Conservation (phyloP, 2,797 vertebrate genomes). For the Molossus molossus region DNA sequence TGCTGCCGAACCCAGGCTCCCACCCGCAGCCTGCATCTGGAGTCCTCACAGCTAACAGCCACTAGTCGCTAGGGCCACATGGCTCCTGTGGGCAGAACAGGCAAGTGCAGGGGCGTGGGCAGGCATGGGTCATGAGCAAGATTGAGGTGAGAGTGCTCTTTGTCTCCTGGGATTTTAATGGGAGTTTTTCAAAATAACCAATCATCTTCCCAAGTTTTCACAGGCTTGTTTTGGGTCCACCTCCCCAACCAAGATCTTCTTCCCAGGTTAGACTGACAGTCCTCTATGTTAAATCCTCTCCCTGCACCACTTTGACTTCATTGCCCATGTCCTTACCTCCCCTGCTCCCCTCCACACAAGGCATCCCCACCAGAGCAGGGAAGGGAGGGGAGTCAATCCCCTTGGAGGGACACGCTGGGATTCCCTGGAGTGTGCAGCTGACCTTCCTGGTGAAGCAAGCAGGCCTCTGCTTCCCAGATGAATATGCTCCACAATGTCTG, state of each 20-base stretch:
- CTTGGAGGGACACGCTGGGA: too few relatives aligned
- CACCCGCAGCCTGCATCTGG: neutral
- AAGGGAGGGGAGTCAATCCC: neutral
- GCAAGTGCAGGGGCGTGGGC: too few relatives aligned
- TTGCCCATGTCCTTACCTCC: neutral
- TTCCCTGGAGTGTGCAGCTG: too few relatives aligned
- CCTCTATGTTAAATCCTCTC: neutral
- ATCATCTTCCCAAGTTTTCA: neutral
- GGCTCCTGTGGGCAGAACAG: neutral
- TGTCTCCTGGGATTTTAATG: neutral
- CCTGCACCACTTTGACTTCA: neutral
- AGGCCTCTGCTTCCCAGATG: too few relatives aligned
- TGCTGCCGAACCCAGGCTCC: neutral
- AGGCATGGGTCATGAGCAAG: too few relatives aligned
- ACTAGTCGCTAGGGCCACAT: neutral
- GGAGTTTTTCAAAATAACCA: neutral
- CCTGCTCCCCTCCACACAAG: too few relatives aligned
- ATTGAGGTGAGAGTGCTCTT: too few relatives aligned
- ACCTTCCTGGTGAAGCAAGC: too few relatives aligned
- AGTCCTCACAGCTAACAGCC: neutral
- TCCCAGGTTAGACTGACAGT: neutral
- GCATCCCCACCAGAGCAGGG: neutral
- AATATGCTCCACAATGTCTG: neutral
- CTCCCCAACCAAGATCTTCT: neutral
- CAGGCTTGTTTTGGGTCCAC: neutral